phyloP scores from a whole-genome alignment of 2,113 vertebrate genomes.

The Myanophis thanlyinensis region DNA sequence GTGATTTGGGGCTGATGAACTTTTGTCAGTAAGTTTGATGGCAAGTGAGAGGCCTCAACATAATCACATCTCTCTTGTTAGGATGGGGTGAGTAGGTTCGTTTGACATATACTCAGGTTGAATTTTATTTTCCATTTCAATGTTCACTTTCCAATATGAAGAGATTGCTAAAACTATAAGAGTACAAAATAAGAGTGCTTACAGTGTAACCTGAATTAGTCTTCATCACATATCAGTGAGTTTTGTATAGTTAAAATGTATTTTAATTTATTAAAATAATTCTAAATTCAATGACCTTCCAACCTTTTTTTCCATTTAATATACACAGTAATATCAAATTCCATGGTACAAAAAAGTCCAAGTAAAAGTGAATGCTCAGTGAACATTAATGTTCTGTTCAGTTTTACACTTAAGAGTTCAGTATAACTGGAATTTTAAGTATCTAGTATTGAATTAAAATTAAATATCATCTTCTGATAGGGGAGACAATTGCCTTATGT shows the following conservation, averaged over 20 bases:
- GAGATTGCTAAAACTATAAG: neutral
- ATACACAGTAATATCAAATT: neutral
- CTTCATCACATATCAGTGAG: neutral
- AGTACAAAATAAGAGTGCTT: neutral
- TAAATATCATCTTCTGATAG: neutral
- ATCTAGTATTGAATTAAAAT: neutral
- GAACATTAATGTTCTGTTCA: neutral
- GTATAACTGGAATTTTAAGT: neutral
- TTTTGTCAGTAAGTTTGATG: neutral
- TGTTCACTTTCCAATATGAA: neutral
- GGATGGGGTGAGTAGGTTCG: neutral
- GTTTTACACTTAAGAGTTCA: neutral
- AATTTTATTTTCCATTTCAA: neutral
- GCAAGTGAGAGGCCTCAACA: neutral
- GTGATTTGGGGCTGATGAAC: neutral
- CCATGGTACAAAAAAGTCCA: neutral
- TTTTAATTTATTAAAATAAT: neutral
- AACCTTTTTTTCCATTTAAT: neutral
- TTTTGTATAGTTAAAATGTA: neutral
- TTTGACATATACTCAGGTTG: neutral
- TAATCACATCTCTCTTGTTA: neutral
- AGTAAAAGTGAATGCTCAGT: neutral
- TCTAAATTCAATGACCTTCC: neutral
- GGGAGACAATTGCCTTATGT: neutral
- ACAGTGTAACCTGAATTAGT: neutral